Conservation (phyloP, 2,113 vertebrate genomes). For the Barbus barbus region DNA sequence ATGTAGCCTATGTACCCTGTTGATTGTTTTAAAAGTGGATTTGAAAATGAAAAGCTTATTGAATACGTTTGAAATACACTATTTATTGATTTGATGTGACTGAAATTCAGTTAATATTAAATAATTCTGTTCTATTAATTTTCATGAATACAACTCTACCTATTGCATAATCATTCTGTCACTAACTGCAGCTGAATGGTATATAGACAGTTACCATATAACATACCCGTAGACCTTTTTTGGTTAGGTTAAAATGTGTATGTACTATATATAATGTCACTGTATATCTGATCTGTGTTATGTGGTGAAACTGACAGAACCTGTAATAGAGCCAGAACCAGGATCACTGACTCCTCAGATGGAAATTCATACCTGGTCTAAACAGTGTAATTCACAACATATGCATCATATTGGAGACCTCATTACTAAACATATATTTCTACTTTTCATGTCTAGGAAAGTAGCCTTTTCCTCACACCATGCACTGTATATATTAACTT, state of each 20-base stretch:
- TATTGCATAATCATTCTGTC: neutral
- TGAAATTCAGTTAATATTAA: neutral
- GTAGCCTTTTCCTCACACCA: too few relatives aligned
- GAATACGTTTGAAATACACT: neutral
- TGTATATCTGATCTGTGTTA: neutral
- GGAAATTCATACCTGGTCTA: neutral
- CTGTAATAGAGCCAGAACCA: neutral
- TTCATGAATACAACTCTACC: constrained; percentile 37
- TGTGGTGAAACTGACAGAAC: neutral
- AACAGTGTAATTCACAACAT: too few relatives aligned
- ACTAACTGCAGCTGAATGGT: neutral
- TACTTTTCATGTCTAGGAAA: too few relatives aligned
- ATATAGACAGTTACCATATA: neutral
- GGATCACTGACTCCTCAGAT: neutral
- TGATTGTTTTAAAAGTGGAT: neutral
- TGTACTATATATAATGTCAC: neutral
- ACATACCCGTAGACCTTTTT: neutral
- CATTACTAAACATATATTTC: neutral
- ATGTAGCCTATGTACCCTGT: neutral
- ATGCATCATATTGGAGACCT: neutral
- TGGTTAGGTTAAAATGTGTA: neutral
- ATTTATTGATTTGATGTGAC: neutral
- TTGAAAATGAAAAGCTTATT: neutral
- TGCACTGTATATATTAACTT: too few relatives aligned
- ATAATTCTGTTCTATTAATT: neutral